Evolutionary conservation across 2,888 invertebrate species (phyloP), one percentile per base, ranked within the genome.

Genomic region (Acholoe squamosa): DNA sequence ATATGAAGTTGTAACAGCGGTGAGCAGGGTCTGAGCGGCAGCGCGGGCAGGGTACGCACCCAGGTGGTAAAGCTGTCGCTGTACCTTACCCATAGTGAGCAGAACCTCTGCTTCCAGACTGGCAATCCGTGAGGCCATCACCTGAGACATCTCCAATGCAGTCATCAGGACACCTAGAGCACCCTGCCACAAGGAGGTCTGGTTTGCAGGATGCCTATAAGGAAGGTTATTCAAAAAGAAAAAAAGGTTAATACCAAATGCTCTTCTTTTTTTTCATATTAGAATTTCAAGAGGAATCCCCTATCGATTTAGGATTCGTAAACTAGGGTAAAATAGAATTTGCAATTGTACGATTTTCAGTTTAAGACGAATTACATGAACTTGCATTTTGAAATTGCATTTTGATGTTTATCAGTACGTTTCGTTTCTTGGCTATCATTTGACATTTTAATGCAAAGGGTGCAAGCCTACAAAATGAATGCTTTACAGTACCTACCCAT

Each of bases 31-130:
- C 80, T 92, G 91, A 31, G 93, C 95, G 12, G 94, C 95, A 54
- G 93, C 92, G 43, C 94, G 91, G 7, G 94, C 92, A 54, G 94
- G 92, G 89, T 92, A 94, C 86, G 93, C 93, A 22, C 94, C 95
- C 52, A 93, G 91, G 84, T 93, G 94, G 80, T 93, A 94, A 91
- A 95, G 92, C 94, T 95, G 95, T 67, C 95, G 93, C 93, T 95
- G 94, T 14, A 95, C 93, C 91, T 95, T 95, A 94, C 95, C 95
- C 91, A 95, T 94, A 90, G 94, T 93, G 61, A 95, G 94, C n/a
- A 95, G 93, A n/a, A 95, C 93, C 91, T 95, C 95, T 34, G 95
- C 94, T 91, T 95, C 95, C 25, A 95, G 91, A 80, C 93, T 92
- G 25, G 94, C 94, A 80, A 94, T 93, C 67, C 94, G 92, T 1